phyloP scores from a whole-genome alignment of 2,888 invertebrate genomes.

The Dicranocentrus wangi region DNA sequence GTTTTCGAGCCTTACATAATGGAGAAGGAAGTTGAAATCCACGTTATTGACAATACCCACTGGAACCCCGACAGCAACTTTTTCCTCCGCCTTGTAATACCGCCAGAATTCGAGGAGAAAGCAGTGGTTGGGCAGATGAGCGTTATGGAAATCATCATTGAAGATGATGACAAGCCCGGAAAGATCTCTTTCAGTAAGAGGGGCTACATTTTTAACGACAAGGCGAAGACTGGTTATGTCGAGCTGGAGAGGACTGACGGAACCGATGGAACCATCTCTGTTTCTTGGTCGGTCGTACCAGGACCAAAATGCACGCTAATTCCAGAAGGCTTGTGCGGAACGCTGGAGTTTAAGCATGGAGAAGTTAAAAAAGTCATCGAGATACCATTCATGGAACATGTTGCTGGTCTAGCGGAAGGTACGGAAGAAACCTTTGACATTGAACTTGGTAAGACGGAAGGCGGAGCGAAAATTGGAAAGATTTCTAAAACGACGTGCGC shows the following conservation, averaged over 20 bases:
- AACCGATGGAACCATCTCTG: constrained; percentile 77
- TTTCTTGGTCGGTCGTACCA: constrained; percentile 78
- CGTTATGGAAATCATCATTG: constrained; percentile 78
- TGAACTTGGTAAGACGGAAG: constrained; percentile 75
- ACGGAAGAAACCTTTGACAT: constrained; percentile 78
- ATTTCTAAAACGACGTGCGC: constrained; percentile 76
- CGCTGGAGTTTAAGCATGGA: constrained; percentile 75
- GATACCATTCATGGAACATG: constrained; percentile 14
- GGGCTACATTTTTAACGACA: constrained; percentile 78
- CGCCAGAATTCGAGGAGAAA: constrained; percentile 60
- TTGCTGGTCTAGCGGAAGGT: not conserved
- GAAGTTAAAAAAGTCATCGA: constrained; percentile 72
- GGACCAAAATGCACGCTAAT: constrained; percentile 75
- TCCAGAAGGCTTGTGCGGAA: constrained; percentile 74
- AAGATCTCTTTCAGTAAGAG: constrained; percentile 77
- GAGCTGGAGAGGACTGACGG: constrained; percentile 77
- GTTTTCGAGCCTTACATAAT: constrained; percentile 46
- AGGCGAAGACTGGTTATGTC: constrained; percentile 76
- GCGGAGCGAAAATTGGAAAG: constrained; percentile 76
- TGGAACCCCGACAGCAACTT: constrained; percentile 80
- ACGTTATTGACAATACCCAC: constrained; percentile 77
- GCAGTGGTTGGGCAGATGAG: constrained; percentile 76
- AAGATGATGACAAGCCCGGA: constrained; percentile 79
- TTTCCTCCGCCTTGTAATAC: constrained; percentile 77
- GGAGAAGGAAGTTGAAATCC: constrained; percentile 23